These are phyloP conservation scores for Pelecanoides urinatrix DNA, from an alignment of 2,113 vertebrate species.

Conservation along the genomic window DNA sequence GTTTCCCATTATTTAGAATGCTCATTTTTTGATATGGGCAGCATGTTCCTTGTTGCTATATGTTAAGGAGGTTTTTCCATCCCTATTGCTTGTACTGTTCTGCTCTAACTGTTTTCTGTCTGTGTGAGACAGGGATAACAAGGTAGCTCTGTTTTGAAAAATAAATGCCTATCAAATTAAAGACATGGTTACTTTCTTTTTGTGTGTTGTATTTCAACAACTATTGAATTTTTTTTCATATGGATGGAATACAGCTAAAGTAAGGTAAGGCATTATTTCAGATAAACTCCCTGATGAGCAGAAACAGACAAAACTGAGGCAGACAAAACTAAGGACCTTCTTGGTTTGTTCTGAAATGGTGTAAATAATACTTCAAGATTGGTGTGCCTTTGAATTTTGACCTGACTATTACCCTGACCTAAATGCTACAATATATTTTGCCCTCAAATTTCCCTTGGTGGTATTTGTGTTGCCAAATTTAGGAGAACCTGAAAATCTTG, in stretches of 20 bases:
- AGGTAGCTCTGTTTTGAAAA: background rate
- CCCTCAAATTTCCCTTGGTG: background rate
- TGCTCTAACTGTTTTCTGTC: background rate
- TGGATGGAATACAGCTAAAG: background rate
- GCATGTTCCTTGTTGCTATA: rapidly evolving
- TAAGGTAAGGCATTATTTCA: background rate
- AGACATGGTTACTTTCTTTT: background rate
- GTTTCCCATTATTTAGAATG: background rate
- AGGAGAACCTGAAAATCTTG: background rate
- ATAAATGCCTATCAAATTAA: background rate
- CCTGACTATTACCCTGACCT: background rate
- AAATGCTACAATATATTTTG: background rate
- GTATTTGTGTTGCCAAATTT: background rate
- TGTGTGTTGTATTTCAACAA: background rate
- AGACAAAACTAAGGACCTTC: background rate
- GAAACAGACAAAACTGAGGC: background rate
- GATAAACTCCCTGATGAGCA: background rate
- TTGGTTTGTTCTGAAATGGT: background rate
- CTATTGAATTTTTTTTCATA: background rate
- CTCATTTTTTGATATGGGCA: constrained; percentile 38
- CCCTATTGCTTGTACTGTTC: background rate
- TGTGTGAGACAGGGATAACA: background rate
- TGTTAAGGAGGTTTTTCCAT: background rate
- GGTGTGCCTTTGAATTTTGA: background rate
- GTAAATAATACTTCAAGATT: background rate